Evolutionary conservation across 2,888 invertebrate genomes (phyloP).

Genomic region (Synanthedon vespiformis): DNA sequence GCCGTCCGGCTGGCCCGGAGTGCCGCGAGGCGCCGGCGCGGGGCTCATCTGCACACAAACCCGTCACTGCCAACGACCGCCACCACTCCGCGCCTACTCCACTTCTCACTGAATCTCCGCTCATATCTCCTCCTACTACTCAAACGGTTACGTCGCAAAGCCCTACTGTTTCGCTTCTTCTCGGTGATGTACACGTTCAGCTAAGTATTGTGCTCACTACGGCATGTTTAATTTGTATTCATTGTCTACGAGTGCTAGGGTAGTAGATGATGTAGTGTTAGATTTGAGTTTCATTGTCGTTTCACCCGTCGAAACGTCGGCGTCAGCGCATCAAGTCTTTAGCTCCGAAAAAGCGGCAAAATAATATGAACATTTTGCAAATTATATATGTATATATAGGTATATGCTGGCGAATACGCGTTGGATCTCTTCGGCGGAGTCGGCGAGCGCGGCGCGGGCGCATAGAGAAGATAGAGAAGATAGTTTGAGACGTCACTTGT

Average conservation of each 20-base stretch:
- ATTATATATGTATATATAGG: conserved; percentile 38
- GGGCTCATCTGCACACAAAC: conserved; percentile 69
- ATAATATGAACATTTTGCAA: conserved; percentile 53
- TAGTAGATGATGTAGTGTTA: not conserved
- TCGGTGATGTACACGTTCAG: not conserved
- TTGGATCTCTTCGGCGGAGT: conserved; percentile 6
- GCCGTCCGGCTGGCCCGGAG: conserved; percentile 52
- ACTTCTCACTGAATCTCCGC: conserved; percentile 68
- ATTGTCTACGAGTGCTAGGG: not conserved
- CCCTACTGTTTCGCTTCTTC: no score
- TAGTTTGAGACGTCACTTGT: conserved; percentile 47
- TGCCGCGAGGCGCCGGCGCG: conserved; percentile 60
- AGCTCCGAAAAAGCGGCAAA: conserved; percentile 61
- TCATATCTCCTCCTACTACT: conserved; percentile 8
- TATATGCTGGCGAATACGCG: conserved; percentile 22
- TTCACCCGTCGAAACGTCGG: conserved; percentile 12
- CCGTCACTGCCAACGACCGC: conserved; percentile 33
- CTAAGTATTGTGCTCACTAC: not conserved
- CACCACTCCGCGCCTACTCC: conserved; percentile 49
- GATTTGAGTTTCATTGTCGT: not conserved
- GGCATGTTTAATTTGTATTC: not conserved
- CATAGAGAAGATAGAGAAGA: conserved; percentile 26
- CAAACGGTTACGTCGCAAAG: no score
- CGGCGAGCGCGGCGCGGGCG: conserved; percentile 40
- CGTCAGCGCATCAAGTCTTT: conserved; percentile 46